phyloP scores from a whole-genome alignment of 2,797 vertebrate species.

The Potorous gilbertii region DNA sequence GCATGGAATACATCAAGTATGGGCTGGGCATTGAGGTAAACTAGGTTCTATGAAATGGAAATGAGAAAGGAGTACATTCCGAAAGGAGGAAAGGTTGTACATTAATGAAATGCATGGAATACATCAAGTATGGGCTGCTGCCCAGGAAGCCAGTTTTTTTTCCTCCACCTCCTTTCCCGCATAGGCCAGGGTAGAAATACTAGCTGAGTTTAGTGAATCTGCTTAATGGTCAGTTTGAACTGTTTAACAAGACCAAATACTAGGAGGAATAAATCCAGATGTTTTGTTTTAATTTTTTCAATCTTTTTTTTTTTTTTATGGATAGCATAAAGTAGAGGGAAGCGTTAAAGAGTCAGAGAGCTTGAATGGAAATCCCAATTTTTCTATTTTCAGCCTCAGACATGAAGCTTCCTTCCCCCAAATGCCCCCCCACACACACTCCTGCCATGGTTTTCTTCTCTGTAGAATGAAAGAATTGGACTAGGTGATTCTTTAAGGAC shows the following conservation, averaged over 20 bases:
- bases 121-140: too few species aligned
- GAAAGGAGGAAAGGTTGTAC: too few species aligned
- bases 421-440: too few species aligned
- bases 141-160: neutral
- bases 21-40: neutral
- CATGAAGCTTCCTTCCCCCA: too few species aligned
- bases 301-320: neutral
- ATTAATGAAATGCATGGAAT: neutral
- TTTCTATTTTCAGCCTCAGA: too few species aligned
- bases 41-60: neutral
- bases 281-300: neutral
- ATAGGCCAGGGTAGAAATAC: neutral
- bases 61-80: too few species aligned
- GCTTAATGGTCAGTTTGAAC: neutral
- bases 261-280: neutral
- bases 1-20: too few species aligned
- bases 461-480: neutral
- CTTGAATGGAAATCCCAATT: too few species aligned
- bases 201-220: neutral
- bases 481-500: neutral
- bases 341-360: too few species aligned
- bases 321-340: neutral
- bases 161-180: neutral
- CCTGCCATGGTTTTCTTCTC: neutral
- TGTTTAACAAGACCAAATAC: neutral